Evolutionary conservation across 2,888 invertebrate genomes (phyloP).

Genomic region (Macaria notata): DNA sequence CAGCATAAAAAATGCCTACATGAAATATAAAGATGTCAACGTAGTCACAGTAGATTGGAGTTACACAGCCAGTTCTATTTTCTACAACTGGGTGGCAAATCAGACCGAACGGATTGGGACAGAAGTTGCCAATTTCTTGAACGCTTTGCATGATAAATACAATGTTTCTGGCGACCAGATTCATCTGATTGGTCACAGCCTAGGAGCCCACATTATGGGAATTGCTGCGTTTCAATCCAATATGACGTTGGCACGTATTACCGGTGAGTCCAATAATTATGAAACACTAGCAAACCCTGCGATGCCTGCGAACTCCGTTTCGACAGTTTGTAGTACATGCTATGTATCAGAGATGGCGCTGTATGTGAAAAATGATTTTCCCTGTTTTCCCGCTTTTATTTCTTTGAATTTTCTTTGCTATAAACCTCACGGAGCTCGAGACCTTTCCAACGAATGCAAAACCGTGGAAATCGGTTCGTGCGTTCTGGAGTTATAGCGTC

Average conservation of each 20-base stretch:
- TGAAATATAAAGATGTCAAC: constrained; percentile 57
- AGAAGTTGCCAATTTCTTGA: constrained; percentile 45
- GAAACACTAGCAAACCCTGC: too few species aligned
- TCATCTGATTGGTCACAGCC: constrained; percentile 60
- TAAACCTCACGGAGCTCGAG: too few species aligned
- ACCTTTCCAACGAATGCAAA: too few species aligned
- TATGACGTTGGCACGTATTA: constrained; percentile 43
- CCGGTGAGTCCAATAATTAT: constrained; percentile 40
- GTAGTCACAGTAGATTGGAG: constrained; percentile 71
- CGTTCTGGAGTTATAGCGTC: too few species aligned
- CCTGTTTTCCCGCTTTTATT: too few species aligned
- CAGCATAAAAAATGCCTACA: constrained; percentile 65
- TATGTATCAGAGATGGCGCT: too few species aligned
- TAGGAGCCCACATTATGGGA: constrained; percentile 64
- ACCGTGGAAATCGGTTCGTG: too few species aligned
- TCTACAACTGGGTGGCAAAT: constrained; percentile 54
- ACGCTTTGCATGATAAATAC: constrained; percentile 39
- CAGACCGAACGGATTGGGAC: constrained; percentile 48
- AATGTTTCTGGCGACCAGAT: constrained; percentile 45
- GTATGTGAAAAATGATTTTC: too few species aligned
- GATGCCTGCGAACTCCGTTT: too few species aligned
- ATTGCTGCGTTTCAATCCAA: constrained; percentile 47
- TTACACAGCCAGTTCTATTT: constrained; percentile 43
- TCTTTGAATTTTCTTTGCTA: too few species aligned
- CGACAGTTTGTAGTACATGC: too few species aligned